A percentile compares a stretch with the other conserved stretches of the same genome.
Evolutionary conservation across 1,140 invertebrate genomes (phyloP).

Genomic region (Papilio glaucus): DNA sequence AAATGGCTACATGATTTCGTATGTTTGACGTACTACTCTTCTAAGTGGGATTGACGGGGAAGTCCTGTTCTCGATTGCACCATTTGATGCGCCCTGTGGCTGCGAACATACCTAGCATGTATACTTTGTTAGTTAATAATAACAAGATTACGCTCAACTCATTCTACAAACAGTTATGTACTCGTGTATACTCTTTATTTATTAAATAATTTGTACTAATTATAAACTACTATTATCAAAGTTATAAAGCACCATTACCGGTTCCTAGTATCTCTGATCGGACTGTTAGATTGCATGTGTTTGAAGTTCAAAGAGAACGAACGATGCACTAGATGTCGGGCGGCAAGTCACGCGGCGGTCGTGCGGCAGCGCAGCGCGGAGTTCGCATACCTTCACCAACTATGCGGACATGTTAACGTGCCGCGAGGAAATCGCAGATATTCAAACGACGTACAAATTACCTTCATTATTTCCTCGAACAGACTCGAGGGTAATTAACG

Average conservation of each 20-base stretch:
- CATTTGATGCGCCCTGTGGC: too few relatives aligned
- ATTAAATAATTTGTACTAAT: not conserved
- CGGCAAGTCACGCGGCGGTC: not conserved
- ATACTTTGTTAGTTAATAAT: too few relatives aligned
- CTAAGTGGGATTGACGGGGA: too few relatives aligned
- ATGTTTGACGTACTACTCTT: too few relatives aligned
- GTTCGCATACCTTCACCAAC: not conserved
- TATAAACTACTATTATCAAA: too few relatives aligned
- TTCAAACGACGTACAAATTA: constrained; percentile 10
- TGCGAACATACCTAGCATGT: too few relatives aligned
- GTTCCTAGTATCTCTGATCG: not conserved
- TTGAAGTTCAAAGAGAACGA: not conserved
- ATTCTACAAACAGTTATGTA: too few relatives aligned
- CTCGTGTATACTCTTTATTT: too few relatives aligned
- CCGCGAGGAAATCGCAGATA: not conserved
- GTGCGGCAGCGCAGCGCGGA: not conserved
- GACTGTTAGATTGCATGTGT: not conserved
- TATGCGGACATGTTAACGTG: not conserved
- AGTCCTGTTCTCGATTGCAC: too few relatives aligned
- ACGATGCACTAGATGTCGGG: not conserved
- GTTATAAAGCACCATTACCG: too few relatives aligned
- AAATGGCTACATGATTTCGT: too few relatives aligned
- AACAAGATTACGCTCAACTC: too few relatives aligned
- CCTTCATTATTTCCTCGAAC: not conserved
- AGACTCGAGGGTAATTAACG: not conserved